These are phyloP conservation scores for Oligia strigilis DNA, from an alignment of 2,888 invertebrate species.

Conservation along the genomic window DNA sequence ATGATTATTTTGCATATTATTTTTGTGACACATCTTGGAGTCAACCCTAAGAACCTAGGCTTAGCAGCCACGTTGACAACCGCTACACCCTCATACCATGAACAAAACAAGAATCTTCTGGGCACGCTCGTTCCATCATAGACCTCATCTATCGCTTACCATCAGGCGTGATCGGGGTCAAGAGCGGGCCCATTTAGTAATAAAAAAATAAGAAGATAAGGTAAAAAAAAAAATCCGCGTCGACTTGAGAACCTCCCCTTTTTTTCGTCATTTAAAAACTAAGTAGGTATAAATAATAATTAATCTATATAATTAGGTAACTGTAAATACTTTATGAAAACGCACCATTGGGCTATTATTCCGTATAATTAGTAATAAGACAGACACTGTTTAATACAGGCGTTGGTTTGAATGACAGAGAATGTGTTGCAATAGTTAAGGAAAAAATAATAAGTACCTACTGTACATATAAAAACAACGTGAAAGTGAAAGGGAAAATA, in stretches of 20 bases:
- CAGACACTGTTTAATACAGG: constrained; percentile 18
- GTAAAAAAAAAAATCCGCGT: not conserved
- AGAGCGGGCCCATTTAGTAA: no score
- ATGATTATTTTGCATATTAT: not conserved
- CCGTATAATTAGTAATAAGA: not conserved
- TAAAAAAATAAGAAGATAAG: not conserved
- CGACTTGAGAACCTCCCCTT: not conserved
- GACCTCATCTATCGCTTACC: no score
- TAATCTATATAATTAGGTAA: not conserved
- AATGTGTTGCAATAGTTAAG: constrained; percentile 32
- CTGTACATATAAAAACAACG: constrained; percentile 29
- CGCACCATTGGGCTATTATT: not conserved
- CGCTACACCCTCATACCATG: not conserved
- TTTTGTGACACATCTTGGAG: not conserved
- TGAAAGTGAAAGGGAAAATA: not conserved
- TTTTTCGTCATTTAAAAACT: not conserved
- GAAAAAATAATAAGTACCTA: constrained; percentile 18
- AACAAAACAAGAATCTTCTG: not conserved
- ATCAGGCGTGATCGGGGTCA: no score
- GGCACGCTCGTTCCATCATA: no score
- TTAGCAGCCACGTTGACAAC: not conserved
- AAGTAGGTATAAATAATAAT: not conserved
- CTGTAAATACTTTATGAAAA: not conserved
- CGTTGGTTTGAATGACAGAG: constrained; percentile 18
- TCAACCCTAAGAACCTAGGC: not conserved